Base-by-base conservation (phyloP, 2,888 invertebrate species). In the Hofmannophila pseudospretella region DNA sequence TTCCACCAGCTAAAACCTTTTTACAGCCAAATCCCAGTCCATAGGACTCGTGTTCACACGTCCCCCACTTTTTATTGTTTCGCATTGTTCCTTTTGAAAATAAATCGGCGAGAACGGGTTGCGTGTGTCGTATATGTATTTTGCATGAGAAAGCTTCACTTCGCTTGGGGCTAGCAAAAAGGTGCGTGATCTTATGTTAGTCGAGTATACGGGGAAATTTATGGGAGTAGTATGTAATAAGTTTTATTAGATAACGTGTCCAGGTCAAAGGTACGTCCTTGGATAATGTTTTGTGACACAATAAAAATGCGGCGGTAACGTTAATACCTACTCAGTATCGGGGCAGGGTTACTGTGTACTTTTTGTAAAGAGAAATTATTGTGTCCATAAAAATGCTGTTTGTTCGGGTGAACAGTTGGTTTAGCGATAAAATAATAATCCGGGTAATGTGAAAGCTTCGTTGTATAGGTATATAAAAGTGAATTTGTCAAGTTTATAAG, bases 121-220 rank as follows among this genome's bases (percentile, higher is more conserved):
- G 67, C 67, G 68, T 68, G 68, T 47, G 49, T 33, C 49, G 45
- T 56, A 52, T 57, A 54, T 59, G 54, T 66, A 60, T 67, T 70
- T 69, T 67, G 63, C 69, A 70, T 67, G 67, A 62, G 54, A 65
- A 62, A 61, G 52, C 49, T 50, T 53, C 51, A 57, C 63, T 57
- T 52, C 41, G 52, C 45, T 41, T 40, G 45, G 39, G 39, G 44
- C 42, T 46, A 40, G 58, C 51, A 51, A 60, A 58, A 60, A 60
- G 59, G 69, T 71, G 70, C 68, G 72, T 72, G 70, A 67, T 66
- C 62, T 64, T n/a, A n/a, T n/a, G n/a, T n/a, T 60, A 52, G 59
- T 54, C 49, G 54, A 58, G 58, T 62, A 65, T 52, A 59, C 47
- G 45, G 42, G 45, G 32, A 50, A 57, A 68, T 69, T 68, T 68